Evolutionary conservation across 1,140 invertebrate genomes (phyloP).

Genomic region (Phthorimaea operculella): DNA sequence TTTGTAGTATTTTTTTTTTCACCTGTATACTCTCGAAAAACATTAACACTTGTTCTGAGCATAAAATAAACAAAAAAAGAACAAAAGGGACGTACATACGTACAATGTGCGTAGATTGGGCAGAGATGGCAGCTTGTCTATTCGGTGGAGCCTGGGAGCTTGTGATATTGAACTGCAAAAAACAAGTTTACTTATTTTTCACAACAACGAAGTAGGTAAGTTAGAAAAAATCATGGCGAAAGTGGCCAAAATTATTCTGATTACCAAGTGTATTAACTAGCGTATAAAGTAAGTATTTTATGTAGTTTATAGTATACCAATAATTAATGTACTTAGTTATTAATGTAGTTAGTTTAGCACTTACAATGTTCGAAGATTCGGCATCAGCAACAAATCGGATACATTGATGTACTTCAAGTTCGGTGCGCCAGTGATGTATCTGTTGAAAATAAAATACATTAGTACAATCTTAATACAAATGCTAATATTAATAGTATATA

Average conservation of each 20-base stretch:
- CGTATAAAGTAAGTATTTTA: no score
- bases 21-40: no score
- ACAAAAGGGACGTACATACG: slow-evolving; percentile 47
- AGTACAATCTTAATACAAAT: no score
- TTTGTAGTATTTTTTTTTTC: no score
- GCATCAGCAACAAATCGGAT: slow-evolving; percentile 58
- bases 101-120: slow-evolving; percentile 62
- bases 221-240: no score
- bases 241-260: no score
- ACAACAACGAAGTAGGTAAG: not conserved
- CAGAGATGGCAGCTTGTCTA: slow-evolving; percentile 43
- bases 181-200: not conserved
- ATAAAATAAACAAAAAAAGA: slow-evolving; percentile 10
- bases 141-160: slow-evolving; percentile 39
- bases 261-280: no score
- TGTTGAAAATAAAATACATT: slow-evolving; percentile 25
- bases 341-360: slow-evolving; percentile 18
- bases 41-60: no score
- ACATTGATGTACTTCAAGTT: slow-evolving; percentile 47
- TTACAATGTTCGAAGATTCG: slow-evolving; percentile 58
- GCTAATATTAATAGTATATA: no score
- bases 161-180: slow-evolving; percentile 47
- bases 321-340: no score
- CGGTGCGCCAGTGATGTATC: slow-evolving; percentile 45
- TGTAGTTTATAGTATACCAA: no score